Conservation (phyloP, 2,888 invertebrate species). For the Aphelenchoides bicaudatus region DNA sequence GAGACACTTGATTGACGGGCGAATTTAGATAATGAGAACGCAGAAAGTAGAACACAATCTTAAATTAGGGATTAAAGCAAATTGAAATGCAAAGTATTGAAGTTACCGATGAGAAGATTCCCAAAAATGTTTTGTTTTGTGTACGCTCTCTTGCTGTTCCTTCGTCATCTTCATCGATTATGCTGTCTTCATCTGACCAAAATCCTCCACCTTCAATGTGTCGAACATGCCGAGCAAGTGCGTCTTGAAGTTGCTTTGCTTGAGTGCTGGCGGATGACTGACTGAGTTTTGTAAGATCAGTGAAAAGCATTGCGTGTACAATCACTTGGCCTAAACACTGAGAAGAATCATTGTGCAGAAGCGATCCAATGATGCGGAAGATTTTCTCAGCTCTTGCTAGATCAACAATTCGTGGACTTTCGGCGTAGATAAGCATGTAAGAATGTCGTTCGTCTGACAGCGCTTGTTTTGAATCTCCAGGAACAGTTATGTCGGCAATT, state of each 20-base stretch:
- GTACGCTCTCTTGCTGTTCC: conserved; percentile 5
- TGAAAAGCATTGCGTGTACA: conserved; percentile 50
- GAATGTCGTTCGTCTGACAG: conserved; percentile 75
- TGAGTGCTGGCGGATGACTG: conserved; percentile 7
- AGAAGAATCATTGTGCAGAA: conserved; percentile 43
- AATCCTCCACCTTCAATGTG: conserved; percentile 71
- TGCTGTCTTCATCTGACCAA: conserved; percentile 41
- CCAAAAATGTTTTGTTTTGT: conserved; percentile 30
- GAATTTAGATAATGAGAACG: conserved; percentile 75
- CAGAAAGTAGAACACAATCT: conserved; percentile 70
- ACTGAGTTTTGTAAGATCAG: conserved; percentile 36
- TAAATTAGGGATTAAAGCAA: background rate
- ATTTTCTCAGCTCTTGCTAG: conserved; percentile 51
- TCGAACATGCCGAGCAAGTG: conserved; percentile 74
- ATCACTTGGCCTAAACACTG: conserved; percentile 46
- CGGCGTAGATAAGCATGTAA: conserved; percentile 76
- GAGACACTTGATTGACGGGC: conserved; percentile 63
- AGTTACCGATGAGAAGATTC: conserved; percentile 32
- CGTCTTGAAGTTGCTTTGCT: conserved; percentile 64
- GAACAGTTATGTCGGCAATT: conserved; percentile 26
- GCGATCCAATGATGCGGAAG: conserved; percentile 52
- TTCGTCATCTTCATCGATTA: background rate
- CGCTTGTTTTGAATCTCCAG: conserved; percentile 41
- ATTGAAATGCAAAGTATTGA: conserved; percentile 14
- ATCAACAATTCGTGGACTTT: conserved; percentile 45